Conservation (phyloP, 2,888 invertebrate species). For the Brachyptera putata region DNA sequence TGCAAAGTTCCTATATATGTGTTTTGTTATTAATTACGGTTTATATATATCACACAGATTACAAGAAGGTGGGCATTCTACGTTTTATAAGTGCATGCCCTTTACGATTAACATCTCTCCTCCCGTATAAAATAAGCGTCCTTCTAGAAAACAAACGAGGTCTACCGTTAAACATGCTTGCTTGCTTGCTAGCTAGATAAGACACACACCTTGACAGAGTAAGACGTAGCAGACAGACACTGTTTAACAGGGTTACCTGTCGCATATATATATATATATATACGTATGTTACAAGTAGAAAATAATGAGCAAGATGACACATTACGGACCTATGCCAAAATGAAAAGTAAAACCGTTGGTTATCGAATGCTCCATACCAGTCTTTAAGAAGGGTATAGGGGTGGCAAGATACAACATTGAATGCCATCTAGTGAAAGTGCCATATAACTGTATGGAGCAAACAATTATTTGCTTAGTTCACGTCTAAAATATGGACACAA, state of each 20-base stretch:
- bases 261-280: no score
- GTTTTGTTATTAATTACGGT: conserved; percentile 26
- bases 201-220: conserved; percentile 27
- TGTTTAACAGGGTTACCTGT: background rate
- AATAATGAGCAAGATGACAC: conserved; percentile 29
- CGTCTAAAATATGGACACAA: conserved; percentile 27
- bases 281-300: conserved; percentile 20
- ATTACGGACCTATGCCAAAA: conserved; percentile 19
- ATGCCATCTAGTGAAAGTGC: background rate
- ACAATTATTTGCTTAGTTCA: conserved; percentile 6
- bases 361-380: conserved; percentile 30
- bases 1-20: conserved; percentile 34
- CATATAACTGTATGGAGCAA: background rate
- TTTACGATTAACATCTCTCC: conserved; percentile 30
- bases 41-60: conserved; percentile 35
- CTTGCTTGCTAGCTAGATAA: no score
- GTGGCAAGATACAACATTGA: conserved; percentile 21
- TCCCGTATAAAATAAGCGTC: conserved; percentile 32
- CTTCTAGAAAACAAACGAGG: conserved; percentile 25
- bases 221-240: conserved; percentile 21
- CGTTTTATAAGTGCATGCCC: conserved; percentile 32
- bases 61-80: conserved; percentile 33
- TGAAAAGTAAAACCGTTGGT: conserved; percentile 16
- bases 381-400: conserved; percentile 27
- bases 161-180: conserved; percentile 18